Evolutionary conservation across 2,113 vertebrate species (phyloP).

Genomic region (Coturnix japonica): DNA sequence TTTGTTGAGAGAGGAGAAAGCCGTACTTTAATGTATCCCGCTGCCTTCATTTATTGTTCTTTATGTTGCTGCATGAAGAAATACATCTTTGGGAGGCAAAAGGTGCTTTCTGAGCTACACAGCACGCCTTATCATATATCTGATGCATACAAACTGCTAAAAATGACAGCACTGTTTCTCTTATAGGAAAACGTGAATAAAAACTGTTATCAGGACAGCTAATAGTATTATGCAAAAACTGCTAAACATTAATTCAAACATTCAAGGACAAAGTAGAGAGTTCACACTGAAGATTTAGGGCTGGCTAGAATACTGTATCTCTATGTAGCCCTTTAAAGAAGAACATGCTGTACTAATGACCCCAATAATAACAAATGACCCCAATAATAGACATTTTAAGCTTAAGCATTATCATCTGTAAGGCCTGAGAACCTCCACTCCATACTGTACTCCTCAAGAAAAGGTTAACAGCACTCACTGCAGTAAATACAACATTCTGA

Average conservation of each 20-base stretch:
- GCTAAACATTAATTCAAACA: background rate
- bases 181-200: background rate
- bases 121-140: background rate
- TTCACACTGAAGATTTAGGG: background rate
- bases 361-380: background rate
- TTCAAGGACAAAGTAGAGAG: background rate
- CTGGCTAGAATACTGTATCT: background rate
- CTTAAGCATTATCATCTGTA: background rate
- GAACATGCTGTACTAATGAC: background rate
- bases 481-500: slow-evolving; percentile 20
- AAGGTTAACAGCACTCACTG: slow-evolving; percentile 19
- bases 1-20: background rate
- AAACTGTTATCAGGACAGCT: background rate
- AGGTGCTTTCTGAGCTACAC: background rate
- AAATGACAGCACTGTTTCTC: background rate
- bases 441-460: background rate
- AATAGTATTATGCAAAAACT: background rate
- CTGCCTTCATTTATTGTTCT: background rate
- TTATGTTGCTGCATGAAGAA: background rate
- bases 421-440: background rate
- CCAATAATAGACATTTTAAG: background rate
- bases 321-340: background rate
- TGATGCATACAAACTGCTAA: background rate
- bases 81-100: background rate
- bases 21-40: background rate